A percentile compares a stretch with the other conserved stretches of the same genome.
Evolutionary conservation across 2,797 vertebrate species (phyloP).

Genomic region (Trematomus bernacchii): DNA sequence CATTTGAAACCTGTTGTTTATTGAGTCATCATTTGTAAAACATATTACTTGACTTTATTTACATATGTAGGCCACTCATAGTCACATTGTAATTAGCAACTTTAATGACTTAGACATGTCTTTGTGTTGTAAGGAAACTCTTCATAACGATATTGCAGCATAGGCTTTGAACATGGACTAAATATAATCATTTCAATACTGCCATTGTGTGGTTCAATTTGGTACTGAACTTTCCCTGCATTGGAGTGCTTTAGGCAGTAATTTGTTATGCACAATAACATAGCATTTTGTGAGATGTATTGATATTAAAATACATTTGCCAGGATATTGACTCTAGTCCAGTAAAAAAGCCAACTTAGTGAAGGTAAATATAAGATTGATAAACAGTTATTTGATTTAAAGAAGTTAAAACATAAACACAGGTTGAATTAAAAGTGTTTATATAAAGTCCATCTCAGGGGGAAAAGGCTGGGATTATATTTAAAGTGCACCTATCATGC

Average conservation of each 20-base stretch:
- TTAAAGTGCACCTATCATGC: no score
- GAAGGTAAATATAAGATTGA: not conserved
- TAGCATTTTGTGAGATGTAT: not conserved
- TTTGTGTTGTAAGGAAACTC: no score
- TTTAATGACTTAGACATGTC: not conserved
- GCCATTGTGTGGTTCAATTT: constrained; percentile 1
- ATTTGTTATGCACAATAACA: not conserved
- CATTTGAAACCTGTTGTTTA: not conserved
- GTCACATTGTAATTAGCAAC: not conserved
- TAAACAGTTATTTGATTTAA: not conserved
- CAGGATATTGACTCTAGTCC: not conserved
- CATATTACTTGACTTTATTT: not conserved
- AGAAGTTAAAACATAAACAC: rapidly evolving
- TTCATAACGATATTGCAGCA: not conserved
- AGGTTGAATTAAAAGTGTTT: not conserved
- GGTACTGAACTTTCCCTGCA: not conserved
- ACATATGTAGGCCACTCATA: not conserved
- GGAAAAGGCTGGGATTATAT: not conserved
- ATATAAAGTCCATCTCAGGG: not conserved
- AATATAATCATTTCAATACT: not conserved
- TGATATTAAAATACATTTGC: not conserved
- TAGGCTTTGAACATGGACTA: not conserved
- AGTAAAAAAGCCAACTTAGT: no score
- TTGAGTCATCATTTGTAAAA: not conserved
- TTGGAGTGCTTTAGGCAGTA: not conserved